These are phyloP conservation scores for Brachionus calyciflorus DNA, from an alignment of 1,140 invertebrate species.

Conservation along the genomic window DNA sequence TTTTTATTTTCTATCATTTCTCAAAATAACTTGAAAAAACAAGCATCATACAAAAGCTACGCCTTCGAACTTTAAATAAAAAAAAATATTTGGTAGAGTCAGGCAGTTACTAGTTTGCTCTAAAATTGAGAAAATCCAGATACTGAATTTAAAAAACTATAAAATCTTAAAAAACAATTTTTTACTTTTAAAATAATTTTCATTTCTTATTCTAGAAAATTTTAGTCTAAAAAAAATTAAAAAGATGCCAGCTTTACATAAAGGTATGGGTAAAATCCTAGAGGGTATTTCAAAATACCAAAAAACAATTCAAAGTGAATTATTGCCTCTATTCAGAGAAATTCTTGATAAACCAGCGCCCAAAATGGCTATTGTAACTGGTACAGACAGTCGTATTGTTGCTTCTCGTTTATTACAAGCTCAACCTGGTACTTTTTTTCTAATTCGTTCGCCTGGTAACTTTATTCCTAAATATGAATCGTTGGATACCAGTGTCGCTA, in stretches of 20 bases:
- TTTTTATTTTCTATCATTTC: too few relatives aligned
- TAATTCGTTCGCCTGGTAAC: slow-evolving; percentile 84
- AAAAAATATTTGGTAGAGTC: too few relatives aligned
- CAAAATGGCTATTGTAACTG: slow-evolving; percentile 91
- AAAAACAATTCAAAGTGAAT: neutral
- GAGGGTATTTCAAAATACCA: slow-evolving; percentile 21
- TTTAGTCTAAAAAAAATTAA: neutral
- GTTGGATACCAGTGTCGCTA: slow-evolving; percentile 53
- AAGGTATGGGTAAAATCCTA: slow-evolving; percentile 41
- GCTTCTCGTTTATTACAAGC: slow-evolving; percentile 90
- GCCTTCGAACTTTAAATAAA: too few relatives aligned
- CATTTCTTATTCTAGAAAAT: neutral
- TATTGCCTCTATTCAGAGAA: slow-evolving; percentile 32
- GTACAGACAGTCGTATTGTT: slow-evolving; percentile 94
- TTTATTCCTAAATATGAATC: slow-evolving; percentile 52
- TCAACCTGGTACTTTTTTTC: slow-evolving; percentile 93
- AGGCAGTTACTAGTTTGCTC: too few relatives aligned
- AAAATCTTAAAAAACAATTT: neutral
- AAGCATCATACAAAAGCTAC: too few relatives aligned
- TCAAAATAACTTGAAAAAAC: too few relatives aligned
- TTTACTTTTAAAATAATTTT: too few relatives aligned
- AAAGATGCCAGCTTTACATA: neutral
- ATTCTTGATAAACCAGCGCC: slow-evolving; percentile 64
- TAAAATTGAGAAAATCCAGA: too few relatives aligned
- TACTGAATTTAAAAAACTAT: too few relatives aligned